Evolutionary conservation across 2,888 invertebrate species (phyloP), one percentile per base, ranked within the genome.

Genomic region (Microchrysa polita): DNA sequence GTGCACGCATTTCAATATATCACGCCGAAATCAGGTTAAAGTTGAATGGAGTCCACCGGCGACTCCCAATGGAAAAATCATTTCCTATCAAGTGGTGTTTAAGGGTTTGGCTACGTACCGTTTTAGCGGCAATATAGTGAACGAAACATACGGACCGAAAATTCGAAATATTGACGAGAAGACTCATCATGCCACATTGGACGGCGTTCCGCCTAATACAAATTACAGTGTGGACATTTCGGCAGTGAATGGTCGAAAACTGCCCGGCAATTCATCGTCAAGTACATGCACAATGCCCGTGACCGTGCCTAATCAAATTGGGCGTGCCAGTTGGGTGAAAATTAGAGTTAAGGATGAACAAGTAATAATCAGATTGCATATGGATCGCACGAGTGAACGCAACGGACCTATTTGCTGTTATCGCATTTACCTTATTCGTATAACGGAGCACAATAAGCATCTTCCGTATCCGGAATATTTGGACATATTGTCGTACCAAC

Each of bases 391-490:
- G 44, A 91, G 93, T 0, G 94, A 96, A 81, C 86, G 95, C 72
- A 95, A 95, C 79, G 96, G 96, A 0, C 92, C 92, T 0, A 94
- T 96, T 78, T 95, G 95, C 83, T 96, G 95, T 80, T 94, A 93
- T 82, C 88, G 94, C 78, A 88, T 95, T 55, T 93, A 92, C 84
- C 86, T 95, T 82, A 91, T 95, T 0, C 89, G 91, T 61, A 86
- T 95, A 67, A 90, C 88, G 14, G 82, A 82, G 73, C 77, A 78
- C 74, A 86, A 91, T 79, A 88, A 88, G 23, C 90, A 90, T 79
- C 83, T 95, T 53, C 91, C 91, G 0, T 81, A 87, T 0, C 93
- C 94, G 0, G 88, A 89, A 77, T 89, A 91, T 77, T 85, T 94
- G n/a, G 87, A 87, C 1, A 86, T 95, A 5, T 88, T 90, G 22